These are phyloP conservation scores for Alces alces DNA, from an alignment of 2,113 vertebrate species.

Conservation along the genomic window DNA sequence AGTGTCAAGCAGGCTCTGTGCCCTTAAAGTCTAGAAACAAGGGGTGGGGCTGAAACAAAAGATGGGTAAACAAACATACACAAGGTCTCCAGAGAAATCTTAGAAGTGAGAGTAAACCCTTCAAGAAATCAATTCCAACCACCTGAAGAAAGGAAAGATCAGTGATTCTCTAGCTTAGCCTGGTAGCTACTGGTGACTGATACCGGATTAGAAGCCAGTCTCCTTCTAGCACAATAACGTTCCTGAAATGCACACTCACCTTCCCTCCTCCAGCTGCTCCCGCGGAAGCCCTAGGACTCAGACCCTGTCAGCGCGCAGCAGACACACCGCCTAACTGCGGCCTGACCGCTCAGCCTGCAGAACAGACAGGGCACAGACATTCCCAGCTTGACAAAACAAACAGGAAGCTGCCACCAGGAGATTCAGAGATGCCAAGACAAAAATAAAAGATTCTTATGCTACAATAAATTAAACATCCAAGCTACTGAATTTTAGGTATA, in stretches of 20 bases:
- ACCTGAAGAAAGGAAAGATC: background rate
- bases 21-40: background rate
- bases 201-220: fast-evolving
- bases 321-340: too few species aligned
- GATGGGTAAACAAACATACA: background rate
- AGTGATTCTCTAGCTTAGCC: background rate
- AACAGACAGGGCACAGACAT: background rate
- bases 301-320: background rate
- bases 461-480: background rate
- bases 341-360: background rate
- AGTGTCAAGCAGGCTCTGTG: background rate
- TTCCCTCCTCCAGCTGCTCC: background rate
- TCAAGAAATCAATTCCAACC: background rate
- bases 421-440: background rate
- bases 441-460: background rate
- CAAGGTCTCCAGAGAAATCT: background rate
- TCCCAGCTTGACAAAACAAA: background rate
- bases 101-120: background rate
- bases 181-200: too few species aligned
- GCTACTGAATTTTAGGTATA: background rate
- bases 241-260: background rate
- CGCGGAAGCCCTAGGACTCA: background rate
- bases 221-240: background rate
- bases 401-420: background rate
- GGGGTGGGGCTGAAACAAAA: background rate